Evolutionary conservation across 1,140 invertebrate species (phyloP).

Genomic region (Saccostrea echinata): DNA sequence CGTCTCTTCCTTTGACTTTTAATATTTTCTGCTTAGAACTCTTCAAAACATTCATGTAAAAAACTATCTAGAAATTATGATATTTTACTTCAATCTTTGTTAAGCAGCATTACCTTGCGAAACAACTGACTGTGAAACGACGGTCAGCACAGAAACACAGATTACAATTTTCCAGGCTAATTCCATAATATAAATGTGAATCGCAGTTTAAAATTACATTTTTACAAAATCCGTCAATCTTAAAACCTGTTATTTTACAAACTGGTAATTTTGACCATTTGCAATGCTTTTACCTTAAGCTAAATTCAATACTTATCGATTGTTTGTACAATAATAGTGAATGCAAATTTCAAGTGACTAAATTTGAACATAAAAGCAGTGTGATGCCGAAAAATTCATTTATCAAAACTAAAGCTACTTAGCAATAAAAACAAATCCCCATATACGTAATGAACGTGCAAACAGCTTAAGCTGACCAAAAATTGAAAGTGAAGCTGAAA

Average conservation of each 20-base stretch:
- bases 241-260: not conserved
- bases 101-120: no score
- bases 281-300: not conserved
- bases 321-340: not conserved
- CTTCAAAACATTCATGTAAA: no score
- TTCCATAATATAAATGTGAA: no score
- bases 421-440: slow-evolving; percentile 14
- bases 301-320: not conserved
- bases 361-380: not conserved
- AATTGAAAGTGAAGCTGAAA: not conserved
- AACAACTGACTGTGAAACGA: no score
- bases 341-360: not conserved
- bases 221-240: not conserved
- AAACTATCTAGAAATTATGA: no score
- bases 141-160: no score
- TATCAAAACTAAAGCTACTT: slow-evolving; percentile 21
- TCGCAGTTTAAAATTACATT: no score
- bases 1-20: no score
- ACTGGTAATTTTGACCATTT: not conserved
- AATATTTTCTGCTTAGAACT: no score
- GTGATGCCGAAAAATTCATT: not conserved
- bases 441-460: not conserved
- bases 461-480: not conserved
- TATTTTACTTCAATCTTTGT: no score
- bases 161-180: no score